phyloP scores from a whole-genome alignment of 2,888 invertebrate species.

The Chrysolina americana region DNA sequence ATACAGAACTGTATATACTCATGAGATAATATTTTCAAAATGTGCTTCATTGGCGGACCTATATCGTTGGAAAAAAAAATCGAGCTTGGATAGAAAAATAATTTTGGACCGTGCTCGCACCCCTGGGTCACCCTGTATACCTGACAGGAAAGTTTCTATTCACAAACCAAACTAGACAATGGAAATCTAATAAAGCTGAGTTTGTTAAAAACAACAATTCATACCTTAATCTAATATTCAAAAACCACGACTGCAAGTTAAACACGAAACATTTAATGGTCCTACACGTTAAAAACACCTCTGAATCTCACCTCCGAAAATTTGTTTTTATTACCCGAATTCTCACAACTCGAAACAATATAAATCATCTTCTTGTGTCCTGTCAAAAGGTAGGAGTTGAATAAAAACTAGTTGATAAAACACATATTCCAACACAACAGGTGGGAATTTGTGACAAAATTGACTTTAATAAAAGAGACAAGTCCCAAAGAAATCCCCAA shows the following conservation, averaged over 20 bases:
- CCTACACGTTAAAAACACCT: background rate
- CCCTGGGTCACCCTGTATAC: no score
- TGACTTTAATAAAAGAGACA: conserved; percentile 32
- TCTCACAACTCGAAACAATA: conserved; percentile 52
- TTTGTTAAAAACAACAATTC: background rate
- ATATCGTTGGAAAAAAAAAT: no score
- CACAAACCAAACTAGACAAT: no score
- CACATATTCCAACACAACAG: conserved; percentile 57
- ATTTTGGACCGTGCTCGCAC: no score
- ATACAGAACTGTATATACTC: no score
- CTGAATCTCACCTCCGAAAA: background rate
- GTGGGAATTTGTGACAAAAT: conserved; percentile 57
- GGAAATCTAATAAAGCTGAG: no score
- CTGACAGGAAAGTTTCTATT: no score
- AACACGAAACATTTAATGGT: background rate
- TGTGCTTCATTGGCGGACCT: no score
- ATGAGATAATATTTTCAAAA: no score
- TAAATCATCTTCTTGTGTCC: conserved; percentile 55
- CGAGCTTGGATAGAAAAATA: no score
- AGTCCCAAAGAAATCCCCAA: conserved; percentile 44
- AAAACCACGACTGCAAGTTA: background rate
- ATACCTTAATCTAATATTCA: background rate
- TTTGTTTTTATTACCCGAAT: conserved; percentile 30
- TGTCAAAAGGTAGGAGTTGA: conserved; percentile 57
- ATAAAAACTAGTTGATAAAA: conserved; percentile 41